Base-by-base conservation (phyloP, 64 coral and sea anemone species). In the Montipora foliosa region DNA sequence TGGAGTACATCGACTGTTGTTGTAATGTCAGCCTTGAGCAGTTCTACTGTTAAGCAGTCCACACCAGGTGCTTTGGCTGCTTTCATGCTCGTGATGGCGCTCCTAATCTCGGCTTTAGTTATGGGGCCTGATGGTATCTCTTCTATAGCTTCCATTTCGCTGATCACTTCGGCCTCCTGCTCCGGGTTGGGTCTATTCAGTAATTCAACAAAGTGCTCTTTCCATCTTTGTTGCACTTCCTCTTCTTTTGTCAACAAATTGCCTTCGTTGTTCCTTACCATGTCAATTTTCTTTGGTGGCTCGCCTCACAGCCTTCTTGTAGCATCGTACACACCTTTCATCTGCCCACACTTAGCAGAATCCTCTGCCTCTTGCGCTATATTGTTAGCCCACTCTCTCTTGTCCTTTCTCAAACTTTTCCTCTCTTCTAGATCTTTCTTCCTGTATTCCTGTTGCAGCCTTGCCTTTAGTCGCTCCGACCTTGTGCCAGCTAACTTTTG, bases 151-250 rank as follows among this genome's bases (percentile, higher is more conserved):
- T 29, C 29, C 29, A 29, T 29, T 29, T 29, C 29, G 29, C 29
- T 29, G 29, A 29, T 29, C 29, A 29, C 29, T 29, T 29, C 29
- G 29, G 29, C 29, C 29, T 29, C 29, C 29, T 29, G 29, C 29
- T 29, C 29, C 29, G 29, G 29, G 29, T 29, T 29, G 29, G 29
- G 29, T 29, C 29, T 29, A 29, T 29, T 29, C 29, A 29, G 29
- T 29, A 29, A 29, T 29, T 29, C 29, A 29, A 29, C 66, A 46
- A 87, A 87, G 72, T 72, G 83, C 8, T 50, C 62, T 55, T 55
- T 87, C 66, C 44, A 49, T 13, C 46, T 87, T 5, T 71, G 44
- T 49, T 15, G 83, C 15, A 87, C 83, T 21, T 87, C 83, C n/a
- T 61, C 81, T 64, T 87, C 66, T 37, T 52, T 52, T 53, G 44